These are phyloP conservation scores for Iphiclides podalirius DNA, from an alignment of 2,888 invertebrate species.

Conservation along the genomic window DNA sequence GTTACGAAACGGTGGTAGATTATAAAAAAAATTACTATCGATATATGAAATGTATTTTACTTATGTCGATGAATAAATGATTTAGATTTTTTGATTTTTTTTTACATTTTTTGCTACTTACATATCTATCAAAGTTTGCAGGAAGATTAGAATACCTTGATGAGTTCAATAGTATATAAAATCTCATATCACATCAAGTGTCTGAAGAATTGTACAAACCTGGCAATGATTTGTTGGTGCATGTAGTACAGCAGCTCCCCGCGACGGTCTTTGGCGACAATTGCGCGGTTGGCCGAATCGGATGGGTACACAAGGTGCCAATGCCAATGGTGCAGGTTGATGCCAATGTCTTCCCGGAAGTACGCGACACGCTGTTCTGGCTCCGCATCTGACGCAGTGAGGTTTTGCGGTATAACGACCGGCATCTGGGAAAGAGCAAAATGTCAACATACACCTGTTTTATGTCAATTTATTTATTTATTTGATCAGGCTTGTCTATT, in stretches of 20 bases:
- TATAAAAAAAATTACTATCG: no score
- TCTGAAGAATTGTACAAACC: conserved; percentile 52
- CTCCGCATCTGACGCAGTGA: conserved; percentile 84
- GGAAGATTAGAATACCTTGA: no score
- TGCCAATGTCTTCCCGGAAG: conserved; percentile 86
- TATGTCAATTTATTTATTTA: no score
- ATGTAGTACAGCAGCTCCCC: conserved; percentile 86
- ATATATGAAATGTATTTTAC: no score
- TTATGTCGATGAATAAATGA: no score
- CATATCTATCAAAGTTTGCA: no score
- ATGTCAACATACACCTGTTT: no score
- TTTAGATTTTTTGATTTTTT: background rate
- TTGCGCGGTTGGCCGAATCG: conserved; percentile 70
- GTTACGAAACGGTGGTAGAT: no score
- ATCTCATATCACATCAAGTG: no score
- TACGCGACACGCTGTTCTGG: conserved; percentile 86
- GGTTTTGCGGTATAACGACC: conserved; percentile 83
- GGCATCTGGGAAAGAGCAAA: conserved; percentile 52
- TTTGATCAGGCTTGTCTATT: no score
- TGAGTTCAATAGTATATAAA: no score
- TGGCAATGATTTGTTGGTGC: conserved; percentile 81
- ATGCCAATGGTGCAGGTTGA: conserved; percentile 90
- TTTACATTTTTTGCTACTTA: no score
- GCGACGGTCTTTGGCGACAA: conserved; percentile 81
- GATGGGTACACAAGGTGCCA: conserved; percentile 90